These are phyloP conservation scores for Cassiopea xamachana DNA, from an alignment of 30 jellyfish, hydroid and myxozoan species.

Conservation along the genomic window DNA sequence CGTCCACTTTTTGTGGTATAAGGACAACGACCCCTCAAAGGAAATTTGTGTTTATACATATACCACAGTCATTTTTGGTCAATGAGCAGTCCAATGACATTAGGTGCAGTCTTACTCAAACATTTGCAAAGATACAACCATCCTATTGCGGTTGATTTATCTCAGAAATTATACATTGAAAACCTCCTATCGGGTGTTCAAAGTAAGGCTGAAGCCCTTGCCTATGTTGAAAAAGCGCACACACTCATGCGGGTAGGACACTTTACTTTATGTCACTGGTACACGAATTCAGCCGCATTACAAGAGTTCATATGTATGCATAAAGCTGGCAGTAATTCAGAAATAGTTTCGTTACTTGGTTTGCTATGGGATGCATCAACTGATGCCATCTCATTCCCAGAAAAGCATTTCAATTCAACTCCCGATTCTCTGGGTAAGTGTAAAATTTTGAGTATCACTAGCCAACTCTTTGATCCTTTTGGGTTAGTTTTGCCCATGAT, in stretches of 20 bases:
- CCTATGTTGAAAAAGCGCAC: constrained; percentile 23
- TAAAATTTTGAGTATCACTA: constrained; percentile 24
- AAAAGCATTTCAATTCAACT: not conserved
- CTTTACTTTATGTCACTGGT: not conserved
- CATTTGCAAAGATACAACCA: constrained; percentile 14
- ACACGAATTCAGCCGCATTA: not conserved
- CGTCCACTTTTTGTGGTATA: not conserved
- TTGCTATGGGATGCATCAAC: not conserved
- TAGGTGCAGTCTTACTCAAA: constrained; percentile 31
- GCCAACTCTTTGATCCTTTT: constrained; percentile 47
- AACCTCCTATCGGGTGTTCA: constrained; percentile 27
- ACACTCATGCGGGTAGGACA: not conserved
- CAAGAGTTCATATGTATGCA: not conserved
- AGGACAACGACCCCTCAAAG: not conserved
- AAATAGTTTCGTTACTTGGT: constrained; percentile 2
- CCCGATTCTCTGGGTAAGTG: constrained; percentile 6
- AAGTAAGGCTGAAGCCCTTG: constrained; percentile 38
- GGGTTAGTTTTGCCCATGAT: constrained; percentile 39
- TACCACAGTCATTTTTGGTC: not conserved
- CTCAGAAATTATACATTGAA: constrained; percentile 26
- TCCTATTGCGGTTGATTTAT: constrained; percentile 43
- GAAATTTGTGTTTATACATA: not conserved
- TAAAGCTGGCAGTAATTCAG: not conserved
- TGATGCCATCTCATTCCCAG: constrained; percentile 3
- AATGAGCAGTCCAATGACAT: not conserved